Evolutionary conservation across 2,113 vertebrate species (phyloP), one percentile per base, ranked within the genome.

Genomic region (Oenanthe oenanthe): DNA sequence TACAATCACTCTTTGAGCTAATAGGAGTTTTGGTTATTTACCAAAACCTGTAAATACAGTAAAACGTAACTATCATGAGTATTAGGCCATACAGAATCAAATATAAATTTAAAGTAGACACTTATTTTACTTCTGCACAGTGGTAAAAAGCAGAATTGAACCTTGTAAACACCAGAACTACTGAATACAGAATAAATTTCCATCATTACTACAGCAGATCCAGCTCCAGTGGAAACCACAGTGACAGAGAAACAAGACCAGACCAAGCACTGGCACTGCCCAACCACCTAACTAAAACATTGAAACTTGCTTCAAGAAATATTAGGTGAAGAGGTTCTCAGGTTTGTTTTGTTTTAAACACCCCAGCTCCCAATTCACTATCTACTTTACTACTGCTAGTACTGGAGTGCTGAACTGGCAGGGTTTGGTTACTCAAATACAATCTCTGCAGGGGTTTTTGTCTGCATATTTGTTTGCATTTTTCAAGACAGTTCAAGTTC

Each of bases 401-500:
- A 71, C 10, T n/a, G 25, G 32, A 82, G 12, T 28, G 36, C 51
- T 56, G 43, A 91, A 86, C 19, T 2, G 3, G 32, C 40, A 36
- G 42, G 40, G 31, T 76, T 22, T 72, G 31, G n/a, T 56, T 82
- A 75, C 56, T 85, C 57, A 72, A 20, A 62, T n/a, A 19, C 45
- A 83, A 17, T 14, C 38, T 74, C 88, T 85, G 62, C 17, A 83
- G 60, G 80, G 14, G 1, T 19, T 91, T 77, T 68, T 56, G 16
- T 83, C 53, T 79, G 28, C 0, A 0, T 60, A 56, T 72, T 38
- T 85, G 24, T 60, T 83, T 62, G 25, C 48, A 78, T 89, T 88
- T 84, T 93, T 48, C 70, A 89, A 75, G 88, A 82, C 79, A 93
- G 91, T 62, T 88, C 74, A 93, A 83, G 86, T 76, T 89, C 48